Conservation (phyloP, 2,888 invertebrate species). For the Tetropium fuscum region DNA sequence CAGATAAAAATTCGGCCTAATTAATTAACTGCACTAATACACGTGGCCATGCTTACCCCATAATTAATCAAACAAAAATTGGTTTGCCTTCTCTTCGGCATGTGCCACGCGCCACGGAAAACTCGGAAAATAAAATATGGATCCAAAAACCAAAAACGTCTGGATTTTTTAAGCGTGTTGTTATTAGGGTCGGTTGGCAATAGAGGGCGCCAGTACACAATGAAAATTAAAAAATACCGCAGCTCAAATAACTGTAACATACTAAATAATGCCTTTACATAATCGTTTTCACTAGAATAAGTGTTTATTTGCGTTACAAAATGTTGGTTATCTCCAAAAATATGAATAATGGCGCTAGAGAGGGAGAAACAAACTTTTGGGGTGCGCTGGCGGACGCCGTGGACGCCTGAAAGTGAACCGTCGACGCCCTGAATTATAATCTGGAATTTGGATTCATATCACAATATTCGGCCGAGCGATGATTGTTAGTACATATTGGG, state of each 20-base stretch:
- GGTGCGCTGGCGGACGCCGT: slow-evolving; percentile 9
- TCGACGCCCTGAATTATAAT: slow-evolving; percentile 35
- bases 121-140: too few species aligned
- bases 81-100: slow-evolving; percentile 16
- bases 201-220: too few species aligned
- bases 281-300: too few species aligned
- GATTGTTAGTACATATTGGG: not conserved
- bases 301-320: too few species aligned
- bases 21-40: slow-evolving; percentile 2
- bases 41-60: slow-evolving; percentile 28
- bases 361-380: slow-evolving; percentile 14
- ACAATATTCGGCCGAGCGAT: slow-evolving; percentile 8
- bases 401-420: slow-evolving; percentile 28
- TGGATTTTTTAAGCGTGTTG: too few species aligned
- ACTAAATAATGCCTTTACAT: too few species aligned
- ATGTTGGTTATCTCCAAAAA: not conserved
- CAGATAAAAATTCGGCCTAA: slow-evolving; percentile 1
- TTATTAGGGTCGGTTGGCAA: too few species aligned
- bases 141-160: too few species aligned
- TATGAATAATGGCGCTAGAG: not conserved
- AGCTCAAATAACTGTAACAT: too few species aligned
- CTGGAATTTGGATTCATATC: slow-evolving; percentile 8
- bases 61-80: slow-evolving; percentile 26
- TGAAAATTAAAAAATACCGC: too few species aligned
- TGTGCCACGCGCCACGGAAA: too few species aligned